Evolutionary conservation across 2,888 invertebrate species (phyloP).

Genomic region (Fragum whitleyi): DNA sequence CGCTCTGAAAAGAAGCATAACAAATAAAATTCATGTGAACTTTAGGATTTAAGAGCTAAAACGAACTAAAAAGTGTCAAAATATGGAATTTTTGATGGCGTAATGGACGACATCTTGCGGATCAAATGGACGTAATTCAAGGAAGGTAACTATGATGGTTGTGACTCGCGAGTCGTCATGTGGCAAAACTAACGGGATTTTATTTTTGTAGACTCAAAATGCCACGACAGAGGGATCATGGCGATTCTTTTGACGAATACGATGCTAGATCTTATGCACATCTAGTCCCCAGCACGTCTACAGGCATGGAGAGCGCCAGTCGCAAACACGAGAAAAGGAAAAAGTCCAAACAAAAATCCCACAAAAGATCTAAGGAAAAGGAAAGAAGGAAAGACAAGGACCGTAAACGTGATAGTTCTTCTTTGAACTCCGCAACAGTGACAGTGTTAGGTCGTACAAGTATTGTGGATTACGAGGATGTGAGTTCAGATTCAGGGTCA

Average conservation of each 20-base stretch:
- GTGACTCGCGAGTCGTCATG: slow-evolving; percentile 55
- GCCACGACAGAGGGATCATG: slow-evolving; percentile 67
- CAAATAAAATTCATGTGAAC: background rate
- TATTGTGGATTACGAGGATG: slow-evolving; percentile 79
- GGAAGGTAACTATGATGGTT: slow-evolving; percentile 52
- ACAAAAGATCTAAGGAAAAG: slow-evolving; percentile 68
- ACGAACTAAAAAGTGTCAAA: background rate
- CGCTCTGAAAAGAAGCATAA: background rate
- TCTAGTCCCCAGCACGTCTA: slow-evolving; percentile 67
- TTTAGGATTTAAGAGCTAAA: background rate
- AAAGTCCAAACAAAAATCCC: slow-evolving; percentile 73
- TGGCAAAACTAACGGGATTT: slow-evolving; percentile 44
- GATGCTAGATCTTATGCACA: slow-evolving; percentile 81
- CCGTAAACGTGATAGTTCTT: slow-evolving; percentile 36
- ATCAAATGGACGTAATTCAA: slow-evolving; percentile 37
- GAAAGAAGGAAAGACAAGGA: slow-evolving; percentile 50
- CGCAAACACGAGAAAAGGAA: slow-evolving; percentile 70
- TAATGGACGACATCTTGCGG: slow-evolving; percentile 52
- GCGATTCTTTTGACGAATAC: slow-evolving; percentile 74
- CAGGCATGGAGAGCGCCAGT: slow-evolving; percentile 29
- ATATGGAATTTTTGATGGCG: slow-evolving; percentile 8
- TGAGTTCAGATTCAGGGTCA: slow-evolving; percentile 81
- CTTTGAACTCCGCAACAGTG: slow-evolving; percentile 45
- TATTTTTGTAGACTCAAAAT: slow-evolving; percentile 43
- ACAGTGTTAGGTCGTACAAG: slow-evolving; percentile 62